Percentiles rank a stretch among this genome's conserved stretches.
Conservation (phyloP, 2,888 invertebrate genomes). For the Melitaea athalia region DNA sequence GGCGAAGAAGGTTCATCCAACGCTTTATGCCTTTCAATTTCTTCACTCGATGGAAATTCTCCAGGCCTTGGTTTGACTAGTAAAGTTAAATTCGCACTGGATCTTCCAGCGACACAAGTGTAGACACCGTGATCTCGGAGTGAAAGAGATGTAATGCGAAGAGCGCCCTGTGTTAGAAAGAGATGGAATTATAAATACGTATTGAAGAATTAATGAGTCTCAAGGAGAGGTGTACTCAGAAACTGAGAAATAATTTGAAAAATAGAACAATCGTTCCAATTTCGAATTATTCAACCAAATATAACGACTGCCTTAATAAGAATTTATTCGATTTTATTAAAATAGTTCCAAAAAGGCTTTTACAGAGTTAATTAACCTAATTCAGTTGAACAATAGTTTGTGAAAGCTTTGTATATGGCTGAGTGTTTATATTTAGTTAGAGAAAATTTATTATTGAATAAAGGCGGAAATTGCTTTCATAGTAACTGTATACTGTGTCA, state of each 20-base stretch:
- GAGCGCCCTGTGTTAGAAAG: slow-evolving; percentile 83
- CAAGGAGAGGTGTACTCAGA: too few relatives aligned
- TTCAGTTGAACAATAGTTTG: slow-evolving; percentile 26
- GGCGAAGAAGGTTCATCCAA: slow-evolving; percentile 75
- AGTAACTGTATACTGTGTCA: not conserved
- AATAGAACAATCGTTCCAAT: not conserved
- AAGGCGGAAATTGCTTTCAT: not conserved
- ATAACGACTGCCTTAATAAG: slow-evolving; percentile 4
- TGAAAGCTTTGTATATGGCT: slow-evolving; percentile 13
- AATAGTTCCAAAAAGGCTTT: slow-evolving; percentile 27
- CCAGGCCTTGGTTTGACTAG: slow-evolving; percentile 90
- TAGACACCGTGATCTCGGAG: slow-evolving; percentile 92
- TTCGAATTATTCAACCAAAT: not conserved
- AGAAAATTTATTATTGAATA: slow-evolving; percentile 19
- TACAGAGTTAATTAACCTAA: slow-evolving; percentile 25
- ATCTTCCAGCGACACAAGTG: slow-evolving; percentile 92
- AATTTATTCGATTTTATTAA: slow-evolving; percentile 19
- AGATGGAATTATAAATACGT: not conserved
- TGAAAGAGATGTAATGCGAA: slow-evolving; percentile 91
- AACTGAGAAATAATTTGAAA: too few relatives aligned
- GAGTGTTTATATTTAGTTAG: slow-evolving; percentile 17
- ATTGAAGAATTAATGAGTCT: not conserved
- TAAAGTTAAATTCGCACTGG: slow-evolving; percentile 90
- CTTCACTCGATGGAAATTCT: slow-evolving; percentile 90
- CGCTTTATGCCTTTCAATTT: slow-evolving; percentile 84